A percentile compares a stretch with the other conserved stretches of the same genome.
Conservation (phyloP, 2,113 vertebrate genomes). For the Malurus elegans region DNA sequence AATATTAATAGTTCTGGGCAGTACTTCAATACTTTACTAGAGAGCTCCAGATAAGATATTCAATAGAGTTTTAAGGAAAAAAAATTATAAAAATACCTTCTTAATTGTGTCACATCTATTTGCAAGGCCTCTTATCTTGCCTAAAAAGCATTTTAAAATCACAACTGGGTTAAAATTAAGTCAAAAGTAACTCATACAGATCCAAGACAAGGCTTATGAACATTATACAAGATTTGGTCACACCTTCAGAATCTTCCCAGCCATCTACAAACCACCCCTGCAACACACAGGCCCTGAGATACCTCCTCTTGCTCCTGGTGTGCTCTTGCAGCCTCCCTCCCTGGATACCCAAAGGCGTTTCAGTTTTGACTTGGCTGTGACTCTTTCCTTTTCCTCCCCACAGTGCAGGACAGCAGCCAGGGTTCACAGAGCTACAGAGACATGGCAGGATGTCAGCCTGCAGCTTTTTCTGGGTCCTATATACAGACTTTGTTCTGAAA, state of each 20-base stretch:
- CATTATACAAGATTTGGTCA: neutral
- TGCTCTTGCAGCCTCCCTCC: neutral
- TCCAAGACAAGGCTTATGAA: neutral
- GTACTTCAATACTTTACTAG: neutral
- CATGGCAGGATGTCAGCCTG: accelerated
- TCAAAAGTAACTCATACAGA: neutral
- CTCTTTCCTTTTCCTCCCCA: neutral
- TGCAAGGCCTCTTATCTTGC: neutral
- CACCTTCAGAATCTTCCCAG: neutral
- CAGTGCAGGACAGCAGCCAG: neutral
- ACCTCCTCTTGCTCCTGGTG: neutral
- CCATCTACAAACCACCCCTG: neutral
- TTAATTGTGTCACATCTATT: neutral
- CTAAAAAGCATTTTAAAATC: neutral
- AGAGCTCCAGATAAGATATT: neutral
- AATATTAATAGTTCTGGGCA: neutral
- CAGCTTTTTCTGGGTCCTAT: neutral
- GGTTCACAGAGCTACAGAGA: neutral
- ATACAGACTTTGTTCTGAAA: neutral
- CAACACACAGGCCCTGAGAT: neutral
- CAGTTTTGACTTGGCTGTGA: neutral
- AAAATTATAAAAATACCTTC: neutral
- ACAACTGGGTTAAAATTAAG: neutral
- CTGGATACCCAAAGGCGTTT: neutral
- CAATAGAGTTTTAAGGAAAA: neutral